Evolutionary conservation across 2,888 invertebrate genomes (phyloP).

Genomic region (Drosophila fulvimacula): DNA sequence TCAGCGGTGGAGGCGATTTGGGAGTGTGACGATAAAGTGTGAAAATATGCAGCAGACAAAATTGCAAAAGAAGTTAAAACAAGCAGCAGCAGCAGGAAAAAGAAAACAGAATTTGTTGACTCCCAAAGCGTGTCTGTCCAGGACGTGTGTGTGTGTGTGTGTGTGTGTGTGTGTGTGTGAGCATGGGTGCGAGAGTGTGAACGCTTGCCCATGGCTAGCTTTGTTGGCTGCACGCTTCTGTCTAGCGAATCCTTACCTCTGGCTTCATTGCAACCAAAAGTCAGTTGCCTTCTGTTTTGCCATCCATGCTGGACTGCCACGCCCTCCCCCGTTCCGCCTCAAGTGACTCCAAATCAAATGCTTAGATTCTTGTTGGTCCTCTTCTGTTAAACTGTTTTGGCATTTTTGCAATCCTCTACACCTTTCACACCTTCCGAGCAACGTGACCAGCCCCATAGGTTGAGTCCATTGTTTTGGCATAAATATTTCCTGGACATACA

Average conservation of each 20-base stretch:
- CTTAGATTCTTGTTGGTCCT: conserved; percentile 44
- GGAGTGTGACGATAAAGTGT: conserved; percentile 61
- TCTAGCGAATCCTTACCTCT: conserved; percentile 23
- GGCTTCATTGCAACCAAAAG: conserved; percentile 56
- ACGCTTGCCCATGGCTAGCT: conserved; percentile 22
- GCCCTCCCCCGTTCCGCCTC: neutral
- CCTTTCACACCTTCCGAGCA: conserved; percentile 46
- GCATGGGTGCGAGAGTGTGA: neutral
- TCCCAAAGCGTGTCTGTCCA: conserved; percentile 20
- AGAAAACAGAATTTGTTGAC: conserved; percentile 34
- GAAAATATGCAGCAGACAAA: conserved; percentile 74
- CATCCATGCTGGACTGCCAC: conserved; percentile 14
- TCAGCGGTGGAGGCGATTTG: neutral
- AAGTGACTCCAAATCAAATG: conserved; percentile 38
- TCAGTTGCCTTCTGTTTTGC: conserved; percentile 48
- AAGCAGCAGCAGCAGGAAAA: conserved; percentile 49
- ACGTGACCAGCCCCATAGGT: neutral
- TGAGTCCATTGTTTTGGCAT: conserved; percentile 50
- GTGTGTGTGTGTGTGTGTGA: neutral
- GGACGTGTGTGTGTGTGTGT: conserved; percentile 1
- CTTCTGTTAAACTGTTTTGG: conserved; percentile 57
- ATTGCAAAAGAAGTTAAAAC: conserved; percentile 77
- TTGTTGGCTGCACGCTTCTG: conserved; percentile 23
- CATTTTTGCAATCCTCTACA: conserved; percentile 47
- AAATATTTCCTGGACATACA: conserved; percentile 36